These are phyloP conservation scores for Boleophthalmus pectinirostris DNA, from an alignment of 2,113 vertebrate genomes.

Conservation along the genomic window DNA sequence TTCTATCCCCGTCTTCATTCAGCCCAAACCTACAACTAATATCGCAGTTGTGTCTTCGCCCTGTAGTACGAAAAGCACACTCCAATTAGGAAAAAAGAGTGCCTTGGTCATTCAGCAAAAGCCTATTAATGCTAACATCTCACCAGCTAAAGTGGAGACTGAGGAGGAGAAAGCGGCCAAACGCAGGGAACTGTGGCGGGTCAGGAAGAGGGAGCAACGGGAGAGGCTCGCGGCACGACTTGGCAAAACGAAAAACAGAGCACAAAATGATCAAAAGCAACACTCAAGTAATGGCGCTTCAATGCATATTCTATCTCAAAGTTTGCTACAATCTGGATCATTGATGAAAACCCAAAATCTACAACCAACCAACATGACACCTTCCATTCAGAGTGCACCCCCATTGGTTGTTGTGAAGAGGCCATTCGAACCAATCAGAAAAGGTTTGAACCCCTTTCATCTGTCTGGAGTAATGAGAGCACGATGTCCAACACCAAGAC, in stretches of 20 bases:
- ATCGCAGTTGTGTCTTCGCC: slow-evolving; percentile 15
- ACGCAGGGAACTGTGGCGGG: slow-evolving; percentile 77
- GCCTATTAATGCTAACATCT: slow-evolving; percentile 16
- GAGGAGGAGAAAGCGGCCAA: slow-evolving; percentile 75
- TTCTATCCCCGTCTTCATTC: slow-evolving; percentile 29
- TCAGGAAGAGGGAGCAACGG: slow-evolving; percentile 80
- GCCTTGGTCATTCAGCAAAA: slow-evolving; percentile 43
- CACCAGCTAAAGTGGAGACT: slow-evolving; percentile 18
- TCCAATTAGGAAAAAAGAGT: slow-evolving; percentile 48
- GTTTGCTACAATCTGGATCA: slow-evolving; percentile 11
- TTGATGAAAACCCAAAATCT: slow-evolving; percentile 12
- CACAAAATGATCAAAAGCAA: slow-evolving; percentile 15
- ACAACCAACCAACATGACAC: slow-evolving; percentile 10
- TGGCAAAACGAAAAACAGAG: slow-evolving; percentile 55
- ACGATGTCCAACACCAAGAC: slow-evolving; percentile 57
- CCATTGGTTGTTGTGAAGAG: background rate
- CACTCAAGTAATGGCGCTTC: slow-evolving; percentile 9
- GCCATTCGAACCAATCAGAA: slow-evolving; percentile 31
- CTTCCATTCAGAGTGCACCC: background rate
- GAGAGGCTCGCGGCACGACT: slow-evolving; percentile 68
- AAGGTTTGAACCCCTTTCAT: slow-evolving; percentile 15
- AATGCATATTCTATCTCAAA: slow-evolving; percentile 29
- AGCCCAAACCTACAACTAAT: slow-evolving; percentile 37
- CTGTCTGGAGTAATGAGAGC: slow-evolving; percentile 35
- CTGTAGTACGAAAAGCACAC: slow-evolving; percentile 10